phyloP scores from a whole-genome alignment of 2,113 vertebrate genomes.

The Cryptotis parvus region DNA sequence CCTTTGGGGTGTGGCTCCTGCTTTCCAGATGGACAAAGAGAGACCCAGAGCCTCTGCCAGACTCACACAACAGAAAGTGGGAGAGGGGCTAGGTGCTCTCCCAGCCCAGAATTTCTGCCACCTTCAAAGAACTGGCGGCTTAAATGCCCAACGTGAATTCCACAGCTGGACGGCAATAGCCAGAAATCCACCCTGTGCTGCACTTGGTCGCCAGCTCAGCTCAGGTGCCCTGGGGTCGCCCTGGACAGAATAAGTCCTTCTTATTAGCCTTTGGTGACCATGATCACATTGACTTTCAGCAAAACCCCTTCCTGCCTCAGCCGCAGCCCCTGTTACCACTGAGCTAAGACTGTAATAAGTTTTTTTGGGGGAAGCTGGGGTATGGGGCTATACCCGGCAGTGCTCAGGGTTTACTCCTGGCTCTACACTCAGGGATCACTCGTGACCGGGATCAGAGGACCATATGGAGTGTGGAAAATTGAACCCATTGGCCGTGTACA shows the following conservation, averaged over 20 bases:
- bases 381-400: too few species aligned
- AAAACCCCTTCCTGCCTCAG: neutral
- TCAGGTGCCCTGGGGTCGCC: neutral
- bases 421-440: neutral
- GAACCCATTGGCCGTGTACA: too few species aligned
- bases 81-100: neutral
- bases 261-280: too few species aligned
- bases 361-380: too few species aligned
- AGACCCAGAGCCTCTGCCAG: neutral
- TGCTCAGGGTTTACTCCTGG: neutral
- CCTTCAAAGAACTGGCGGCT: neutral
- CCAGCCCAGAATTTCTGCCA: neutral
- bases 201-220: neutral
- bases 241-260: neutral
- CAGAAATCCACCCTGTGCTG: rapidly evolving
- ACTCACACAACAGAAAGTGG: neutral
- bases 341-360: too few species aligned
- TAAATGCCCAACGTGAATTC: neutral
- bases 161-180: neutral
- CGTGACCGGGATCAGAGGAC: neutral
- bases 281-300: neutral
- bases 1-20: neutral
- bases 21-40: neutral
- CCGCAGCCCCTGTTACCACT: neutral
- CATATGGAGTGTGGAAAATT: too few species aligned